Conservation (phyloP, 2,888 invertebrate species). For the Tinea semifulvella region DNA sequence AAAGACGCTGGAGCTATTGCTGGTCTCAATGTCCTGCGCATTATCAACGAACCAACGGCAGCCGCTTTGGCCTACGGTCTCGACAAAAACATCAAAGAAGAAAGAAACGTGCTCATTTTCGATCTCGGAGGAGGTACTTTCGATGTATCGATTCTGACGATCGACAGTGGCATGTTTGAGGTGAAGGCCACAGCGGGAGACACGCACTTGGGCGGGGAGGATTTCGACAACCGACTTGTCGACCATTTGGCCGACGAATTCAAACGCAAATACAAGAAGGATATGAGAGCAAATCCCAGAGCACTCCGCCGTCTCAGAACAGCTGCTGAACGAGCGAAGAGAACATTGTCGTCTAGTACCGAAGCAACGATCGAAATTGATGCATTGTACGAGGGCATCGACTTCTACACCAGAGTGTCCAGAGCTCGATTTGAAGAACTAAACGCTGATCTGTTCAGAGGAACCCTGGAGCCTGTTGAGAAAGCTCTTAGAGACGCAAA, state of each 20-base stretch:
- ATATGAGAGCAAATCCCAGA: slow-evolving; percentile 64
- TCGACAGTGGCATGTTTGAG: slow-evolving; percentile 82
- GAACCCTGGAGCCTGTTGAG: slow-evolving; percentile 79
- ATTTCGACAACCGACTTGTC: slow-evolving; percentile 71
- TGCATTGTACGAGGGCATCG: slow-evolving; percentile 76
- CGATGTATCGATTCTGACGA: slow-evolving; percentile 80
- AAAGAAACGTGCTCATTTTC: slow-evolving; percentile 43
- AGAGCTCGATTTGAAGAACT: slow-evolving; percentile 81
- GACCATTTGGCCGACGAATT: slow-evolving; percentile 75
- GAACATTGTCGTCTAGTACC: slow-evolving; percentile 78
- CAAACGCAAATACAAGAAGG: slow-evolving; percentile 70
- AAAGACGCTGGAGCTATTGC: slow-evolving; percentile 83
- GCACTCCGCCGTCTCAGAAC: slow-evolving; percentile 73
- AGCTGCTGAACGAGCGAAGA: slow-evolving; percentile 79
- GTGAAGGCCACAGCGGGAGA: slow-evolving; percentile 87
- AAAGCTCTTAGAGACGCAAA: slow-evolving; percentile 81
- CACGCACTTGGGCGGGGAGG: slow-evolving; percentile 85
- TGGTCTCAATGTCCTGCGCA: slow-evolving; percentile 80
- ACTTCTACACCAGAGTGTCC: slow-evolving; percentile 73
- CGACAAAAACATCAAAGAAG: slow-evolving; percentile 81
- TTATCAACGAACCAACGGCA: slow-evolving; percentile 90
- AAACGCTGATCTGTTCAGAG: slow-evolving; percentile 74
- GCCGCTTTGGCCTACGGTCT: slow-evolving; percentile 94
- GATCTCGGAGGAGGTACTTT: slow-evolving; percentile 69
- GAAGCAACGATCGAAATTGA: slow-evolving; percentile 80